Conservation (phyloP, 1,140 invertebrate species). For the Ceratina calcarata region DNA sequence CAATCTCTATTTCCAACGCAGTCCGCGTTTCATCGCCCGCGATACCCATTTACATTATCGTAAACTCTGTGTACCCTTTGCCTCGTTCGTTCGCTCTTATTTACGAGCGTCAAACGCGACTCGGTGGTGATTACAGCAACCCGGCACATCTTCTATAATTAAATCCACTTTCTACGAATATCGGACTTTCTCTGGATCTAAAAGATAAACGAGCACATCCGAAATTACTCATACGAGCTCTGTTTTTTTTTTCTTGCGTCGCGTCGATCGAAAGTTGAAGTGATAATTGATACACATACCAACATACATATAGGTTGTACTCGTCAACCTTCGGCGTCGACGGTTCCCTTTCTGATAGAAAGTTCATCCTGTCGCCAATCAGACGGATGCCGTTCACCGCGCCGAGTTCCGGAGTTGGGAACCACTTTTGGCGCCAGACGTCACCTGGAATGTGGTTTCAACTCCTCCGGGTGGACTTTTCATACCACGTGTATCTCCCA, state of each 20-base stretch:
- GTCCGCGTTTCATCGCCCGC: conserved; percentile 41
- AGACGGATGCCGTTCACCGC: neutral
- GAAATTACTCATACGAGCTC: neutral
- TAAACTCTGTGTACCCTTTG: conserved; percentile 8
- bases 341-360: conserved; percentile 17
- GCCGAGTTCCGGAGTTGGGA: conserved; percentile 56
- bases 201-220: neutral
- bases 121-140: neutral
- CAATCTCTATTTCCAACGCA: conserved; percentile 52
- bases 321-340: conserved; percentile 1
- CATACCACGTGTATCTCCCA: conserved; percentile 69
- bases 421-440: conserved; percentile 73
- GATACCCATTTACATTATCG: conserved; percentile 45
- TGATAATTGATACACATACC: conserved; percentile 22
- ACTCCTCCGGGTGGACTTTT: conserved; percentile 66
- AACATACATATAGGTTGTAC: neutral
- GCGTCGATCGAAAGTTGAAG: neutral
- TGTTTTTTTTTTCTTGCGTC: neutral
- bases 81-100: neutral
- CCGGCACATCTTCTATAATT: neutral
- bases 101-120: conserved; percentile 2
- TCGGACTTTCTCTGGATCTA: conserved; percentile 2
- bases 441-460: conserved; percentile 70
- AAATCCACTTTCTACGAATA: conserved; percentile 16
- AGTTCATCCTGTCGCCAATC: conserved; percentile 1